Evolutionary conservation across 2,888 invertebrate species (phyloP).

Genomic region (Epinotia ramella): DNA sequence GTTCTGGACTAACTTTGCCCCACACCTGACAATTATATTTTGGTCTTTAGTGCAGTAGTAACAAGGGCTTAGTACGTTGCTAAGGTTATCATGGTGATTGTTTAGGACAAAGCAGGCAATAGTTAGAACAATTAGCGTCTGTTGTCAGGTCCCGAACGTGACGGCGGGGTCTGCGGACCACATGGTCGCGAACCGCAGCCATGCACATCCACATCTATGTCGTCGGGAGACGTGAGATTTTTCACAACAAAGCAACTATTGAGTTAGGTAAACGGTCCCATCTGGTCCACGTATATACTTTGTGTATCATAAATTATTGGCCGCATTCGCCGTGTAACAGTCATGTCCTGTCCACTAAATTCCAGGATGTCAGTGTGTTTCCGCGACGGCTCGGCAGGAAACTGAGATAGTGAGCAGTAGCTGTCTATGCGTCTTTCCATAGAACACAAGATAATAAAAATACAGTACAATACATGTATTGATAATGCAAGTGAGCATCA

Average conservation of each 20-base stretch:
- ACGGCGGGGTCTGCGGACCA: slow-evolving; percentile 48
- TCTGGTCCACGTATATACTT: slow-evolving; percentile 25
- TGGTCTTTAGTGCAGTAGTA: slow-evolving; percentile 45
- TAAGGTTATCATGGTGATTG: slow-evolving; percentile 49
- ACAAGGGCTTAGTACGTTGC: slow-evolving; percentile 37
- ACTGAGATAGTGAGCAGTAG: slow-evolving; percentile 38
- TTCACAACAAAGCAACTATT: slow-evolving; percentile 25
- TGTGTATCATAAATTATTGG: slow-evolving; percentile 1
- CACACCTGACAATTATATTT: slow-evolving; percentile 35
- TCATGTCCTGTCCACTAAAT: slow-evolving; percentile 23
- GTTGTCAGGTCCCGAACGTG: slow-evolving; percentile 57
- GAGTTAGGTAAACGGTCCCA: slow-evolving; percentile 29
- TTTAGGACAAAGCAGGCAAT: slow-evolving; percentile 56
- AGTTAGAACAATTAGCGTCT: slow-evolving; percentile 63
- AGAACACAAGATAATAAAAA: slow-evolving; percentile 4
- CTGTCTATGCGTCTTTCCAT: slow-evolving; percentile 23
- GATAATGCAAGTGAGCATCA: not conserved
- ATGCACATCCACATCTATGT: slow-evolving; percentile 26
- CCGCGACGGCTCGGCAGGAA: slow-evolving; percentile 31
- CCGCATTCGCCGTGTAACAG: not conserved
- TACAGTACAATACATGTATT: not conserved
- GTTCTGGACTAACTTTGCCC: slow-evolving; percentile 33
- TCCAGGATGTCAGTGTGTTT: slow-evolving; percentile 37
- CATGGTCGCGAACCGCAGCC: slow-evolving; percentile 57
- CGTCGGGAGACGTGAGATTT: slow-evolving; percentile 41